These are phyloP conservation scores for Orthosia gothica DNA, from an alignment of 2,888 invertebrate genomes.

Conservation along the genomic window DNA sequence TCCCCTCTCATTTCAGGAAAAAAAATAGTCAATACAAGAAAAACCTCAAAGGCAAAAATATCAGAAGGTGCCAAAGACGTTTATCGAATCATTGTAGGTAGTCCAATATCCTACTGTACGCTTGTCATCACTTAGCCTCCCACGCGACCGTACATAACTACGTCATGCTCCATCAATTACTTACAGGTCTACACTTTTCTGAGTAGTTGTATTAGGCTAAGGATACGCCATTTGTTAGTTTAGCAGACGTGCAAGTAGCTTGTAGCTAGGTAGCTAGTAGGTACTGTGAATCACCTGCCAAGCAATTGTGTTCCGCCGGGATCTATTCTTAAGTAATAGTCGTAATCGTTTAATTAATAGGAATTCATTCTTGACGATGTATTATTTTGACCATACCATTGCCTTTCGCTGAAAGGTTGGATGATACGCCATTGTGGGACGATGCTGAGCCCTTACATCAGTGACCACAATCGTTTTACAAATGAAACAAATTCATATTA, in stretches of 20 bases:
- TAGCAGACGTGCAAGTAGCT: conserved; percentile 14
- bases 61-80: not conserved
- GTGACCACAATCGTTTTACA: too few relatives aligned
- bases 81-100: conserved; percentile 10
- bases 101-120: conserved; percentile 19
- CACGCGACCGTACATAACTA: conserved; percentile 22
- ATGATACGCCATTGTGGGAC: too few relatives aligned
- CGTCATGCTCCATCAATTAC: conserved; percentile 49
- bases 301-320: not conserved
- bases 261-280: conserved; percentile 35
- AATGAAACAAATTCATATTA: too few relatives aligned
- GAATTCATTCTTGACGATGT: too few relatives aligned
- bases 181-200: conserved; percentile 46
- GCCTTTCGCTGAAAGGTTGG: too few relatives aligned
- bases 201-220: conserved; percentile 43
- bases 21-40: not conserved
- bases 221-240: conserved; percentile 43
- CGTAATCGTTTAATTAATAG: too few relatives aligned
- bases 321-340: not conserved
- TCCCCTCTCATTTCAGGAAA: not conserved
- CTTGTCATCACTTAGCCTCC: conserved; percentile 43
- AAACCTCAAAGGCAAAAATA: not conserved
- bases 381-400: too few relatives aligned
- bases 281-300: conserved; percentile 5
- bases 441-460: too few relatives aligned